phyloP scores from a whole-genome alignment of 2,113 vertebrate species.

The Rhinoderma darwinii region DNA sequence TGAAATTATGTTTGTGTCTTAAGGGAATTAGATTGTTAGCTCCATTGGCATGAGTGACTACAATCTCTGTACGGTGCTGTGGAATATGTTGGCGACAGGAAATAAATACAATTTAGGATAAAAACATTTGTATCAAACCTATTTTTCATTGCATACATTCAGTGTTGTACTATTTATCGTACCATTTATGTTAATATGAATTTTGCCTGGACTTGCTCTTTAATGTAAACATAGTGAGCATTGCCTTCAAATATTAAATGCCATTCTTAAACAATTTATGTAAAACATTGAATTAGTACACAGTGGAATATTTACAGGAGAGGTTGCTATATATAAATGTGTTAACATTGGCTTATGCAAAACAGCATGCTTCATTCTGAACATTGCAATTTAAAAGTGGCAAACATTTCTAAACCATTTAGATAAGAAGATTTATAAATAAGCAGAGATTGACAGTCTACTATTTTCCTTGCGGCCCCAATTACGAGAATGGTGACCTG shows the following conservation, averaged over 20 bases:
- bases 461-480: conserved; percentile 51
- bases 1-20: no score
- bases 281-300: background rate
- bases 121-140: no score
- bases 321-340: conserved; percentile 16
- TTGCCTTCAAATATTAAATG: background rate
- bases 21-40: no score
- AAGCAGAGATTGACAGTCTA: conserved; percentile 42
- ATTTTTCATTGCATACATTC: no score
- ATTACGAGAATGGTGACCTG: conserved; percentile 53
- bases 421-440: conserved; percentile 55
- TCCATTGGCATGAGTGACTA: no score
- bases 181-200: background rate
- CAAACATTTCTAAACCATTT: conserved; percentile 34
- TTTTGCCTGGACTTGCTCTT: background rate
- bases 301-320: conserved; percentile 19
- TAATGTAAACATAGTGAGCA: background rate
- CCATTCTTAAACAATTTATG: background rate
- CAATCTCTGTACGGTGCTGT: no score
- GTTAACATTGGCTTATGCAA: conserved; percentile 45
- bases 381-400: conserved; percentile 44
- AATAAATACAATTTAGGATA: no score
- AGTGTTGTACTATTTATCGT: no score
- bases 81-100: no score
- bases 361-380: conserved; percentile 38